Base-by-base conservation (phyloP, 2,888 invertebrate species). In the Stenoptilia bipunctidactyla region DNA sequence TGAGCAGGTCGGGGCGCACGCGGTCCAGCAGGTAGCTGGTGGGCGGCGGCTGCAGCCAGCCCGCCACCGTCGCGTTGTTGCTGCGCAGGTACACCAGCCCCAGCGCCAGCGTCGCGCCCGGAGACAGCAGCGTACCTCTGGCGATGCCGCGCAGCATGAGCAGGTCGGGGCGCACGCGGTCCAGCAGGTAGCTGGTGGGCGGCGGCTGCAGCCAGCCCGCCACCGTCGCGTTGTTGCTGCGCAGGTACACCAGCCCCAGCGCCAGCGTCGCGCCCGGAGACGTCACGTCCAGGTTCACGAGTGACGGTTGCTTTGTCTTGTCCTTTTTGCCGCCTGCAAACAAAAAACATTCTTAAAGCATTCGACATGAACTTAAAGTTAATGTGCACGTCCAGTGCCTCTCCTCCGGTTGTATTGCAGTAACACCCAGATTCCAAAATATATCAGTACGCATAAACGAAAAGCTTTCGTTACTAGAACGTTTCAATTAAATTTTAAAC, bases 251-350 rank as follows among this genome's bases (percentile, higher is more conserved):
- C 54, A 98, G 87, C 0, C 97, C 98, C 2, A 99, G 83, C 0
- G 98, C 98, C 25, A 98, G 82, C 0, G 97, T 97, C 0, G 98
- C 97, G 1, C 97, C 97, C 0, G 98, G 97, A 0, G 96, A 92
- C 1, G 97, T 98, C 37, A 98, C 95, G 77, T 98, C 97, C 43
- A 96, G 90, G 77, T 98, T 98, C 36, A 96, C 93, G 1, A 89
- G 89, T 44, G 93, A 92, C 1, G 94, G 91, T 40, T 91, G 91
- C 66, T 92, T 94, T 68, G 94, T 95, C 59, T 94, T 93, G 53
- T 96, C 96, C 59, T 91, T 93, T 62, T 94, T 93, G 0, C 91
- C 87, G 27, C 94, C 93, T 86, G 66, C n/a, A n/a, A n/a, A n/a
- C n/a, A n/a, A n/a, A n/a, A 34, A 39, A n/a, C n/a, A n/a, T n/a